Percentiles rank a stretch among this genome's conserved stretches.
Conservation (phyloP, 2,113 vertebrate genomes). For the Hippoglossus stenolepis region DNA sequence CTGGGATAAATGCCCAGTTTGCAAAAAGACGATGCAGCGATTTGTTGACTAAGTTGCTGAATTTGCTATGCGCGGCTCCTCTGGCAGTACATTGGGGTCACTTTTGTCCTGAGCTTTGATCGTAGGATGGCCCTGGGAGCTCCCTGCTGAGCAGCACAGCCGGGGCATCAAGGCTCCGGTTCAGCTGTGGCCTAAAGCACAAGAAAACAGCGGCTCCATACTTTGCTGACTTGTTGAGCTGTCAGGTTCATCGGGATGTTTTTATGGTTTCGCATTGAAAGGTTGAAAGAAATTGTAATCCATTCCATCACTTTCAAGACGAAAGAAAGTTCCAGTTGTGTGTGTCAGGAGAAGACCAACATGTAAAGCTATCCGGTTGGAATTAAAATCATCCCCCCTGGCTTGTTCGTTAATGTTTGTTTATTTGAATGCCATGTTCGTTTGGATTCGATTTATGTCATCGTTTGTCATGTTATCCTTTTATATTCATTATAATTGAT, state of each 20-base stretch:
- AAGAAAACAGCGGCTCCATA: not conserved
- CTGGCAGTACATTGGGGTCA: constrained; percentile 4
- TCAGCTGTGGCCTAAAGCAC: not conserved
- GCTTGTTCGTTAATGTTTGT: constrained; percentile 1
- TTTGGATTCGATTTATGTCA: constrained; percentile 7
- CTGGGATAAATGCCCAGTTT: not conserved
- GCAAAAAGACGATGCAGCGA: not conserved
- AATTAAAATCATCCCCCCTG: not conserved
- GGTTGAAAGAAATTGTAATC: constrained; percentile 36
- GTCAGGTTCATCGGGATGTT: not conserved
- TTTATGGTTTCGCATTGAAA: constrained; percentile 21
- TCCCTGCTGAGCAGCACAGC: constrained; percentile 4
- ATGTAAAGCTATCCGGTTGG: too few species aligned
- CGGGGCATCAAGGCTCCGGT: not conserved
- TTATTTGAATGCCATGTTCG: not conserved
- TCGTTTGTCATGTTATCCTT: not conserved
- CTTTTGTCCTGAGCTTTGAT: constrained; percentile 17
- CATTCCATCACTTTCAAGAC: constrained; percentile 31
- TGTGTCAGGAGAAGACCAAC: not conserved
- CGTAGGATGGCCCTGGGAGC: not conserved
- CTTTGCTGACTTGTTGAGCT: constrained; percentile 2
- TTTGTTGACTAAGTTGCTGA: not conserved
- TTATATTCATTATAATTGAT: not conserved
- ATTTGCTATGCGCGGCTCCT: not conserved
- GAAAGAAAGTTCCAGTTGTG: constrained; percentile 19